A percentile compares a stretch with the other conserved stretches of the same genome.
Evolutionary conservation across 2,113 vertebrate genomes (phyloP).

Genomic region (Cricetomys ansorgei): DNA sequence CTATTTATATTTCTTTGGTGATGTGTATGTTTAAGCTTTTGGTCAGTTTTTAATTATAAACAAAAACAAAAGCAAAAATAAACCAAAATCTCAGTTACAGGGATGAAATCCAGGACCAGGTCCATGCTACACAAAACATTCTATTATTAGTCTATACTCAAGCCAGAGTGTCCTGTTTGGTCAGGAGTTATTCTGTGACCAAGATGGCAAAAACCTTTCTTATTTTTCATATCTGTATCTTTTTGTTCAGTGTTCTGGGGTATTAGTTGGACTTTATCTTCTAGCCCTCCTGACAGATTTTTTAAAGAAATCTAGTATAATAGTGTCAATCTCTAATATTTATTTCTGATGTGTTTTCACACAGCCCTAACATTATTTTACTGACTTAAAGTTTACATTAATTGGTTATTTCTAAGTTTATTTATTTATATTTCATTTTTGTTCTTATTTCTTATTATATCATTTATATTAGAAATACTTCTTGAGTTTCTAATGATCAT

Average conservation of each 20-base stretch:
- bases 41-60: neutral
- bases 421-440: slow-evolving; percentile 17
- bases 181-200: neutral
- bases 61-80: neutral
- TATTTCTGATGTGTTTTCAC: neutral
- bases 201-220: neutral
- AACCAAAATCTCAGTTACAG: neutral
- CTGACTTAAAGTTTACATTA: neutral
- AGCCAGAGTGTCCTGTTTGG: neutral
- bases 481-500: neutral
- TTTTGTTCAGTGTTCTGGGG: neutral
- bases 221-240: neutral
- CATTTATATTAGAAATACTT: neutral
- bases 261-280: slow-evolving; percentile 2
- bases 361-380: neutral
- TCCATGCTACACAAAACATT: neutral
- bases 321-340: neutral
- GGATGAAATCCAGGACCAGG: neutral
- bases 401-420: slow-evolving; percentile 33
- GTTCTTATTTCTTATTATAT: neutral
- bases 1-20: slow-evolving; percentile 22
- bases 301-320: neutral
- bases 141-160: neutral
- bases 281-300: neutral
- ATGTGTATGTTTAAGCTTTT: slow-evolving; percentile 35